These are phyloP conservation scores for Beroe ovata DNA, from an alignment of 37 sponge, comb jelly and placozoan species.

Conservation along the genomic window DNA sequence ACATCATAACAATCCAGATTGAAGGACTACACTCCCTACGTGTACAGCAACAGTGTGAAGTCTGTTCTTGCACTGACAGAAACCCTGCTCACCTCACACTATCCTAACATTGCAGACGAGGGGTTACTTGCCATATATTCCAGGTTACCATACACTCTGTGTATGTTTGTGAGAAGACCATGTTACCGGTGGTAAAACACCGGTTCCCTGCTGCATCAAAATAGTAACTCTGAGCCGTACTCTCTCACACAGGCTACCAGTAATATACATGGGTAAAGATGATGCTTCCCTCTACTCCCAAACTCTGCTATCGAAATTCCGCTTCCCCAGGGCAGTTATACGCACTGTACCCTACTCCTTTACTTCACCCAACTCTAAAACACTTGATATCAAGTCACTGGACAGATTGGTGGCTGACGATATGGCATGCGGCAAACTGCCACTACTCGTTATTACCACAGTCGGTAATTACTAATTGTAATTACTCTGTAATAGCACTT, in stretches of 20 bases:
- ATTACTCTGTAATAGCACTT: too few species aligned
- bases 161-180: too few species aligned
- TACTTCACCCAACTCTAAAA: conserved; percentile 16
- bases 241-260: conserved; percentile 7
- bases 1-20: too few species aligned
- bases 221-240: neutral
- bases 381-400: conserved; percentile 16
- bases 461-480: neutral
- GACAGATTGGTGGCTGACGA: conserved; percentile 33
- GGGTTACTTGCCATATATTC: conserved; percentile 28
- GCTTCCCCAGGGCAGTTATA: conserved; percentile 31
- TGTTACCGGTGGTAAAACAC: neutral
- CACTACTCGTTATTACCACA: conserved; percentile 12
- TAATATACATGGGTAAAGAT: conserved; percentile 36
- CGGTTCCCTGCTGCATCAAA: neutral
- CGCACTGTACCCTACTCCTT: conserved; percentile 10
- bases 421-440: conserved; percentile 34
- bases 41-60: neutral
- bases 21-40: neutral
- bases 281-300: neutral
- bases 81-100: neutral
- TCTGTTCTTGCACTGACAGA: neutral
- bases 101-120: neutral
- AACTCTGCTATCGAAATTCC: neutral
- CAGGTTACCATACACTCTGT: too few species aligned